Conservation (phyloP, 2,113 vertebrate genomes). For the Eulacestoma nigropectus region DNA sequence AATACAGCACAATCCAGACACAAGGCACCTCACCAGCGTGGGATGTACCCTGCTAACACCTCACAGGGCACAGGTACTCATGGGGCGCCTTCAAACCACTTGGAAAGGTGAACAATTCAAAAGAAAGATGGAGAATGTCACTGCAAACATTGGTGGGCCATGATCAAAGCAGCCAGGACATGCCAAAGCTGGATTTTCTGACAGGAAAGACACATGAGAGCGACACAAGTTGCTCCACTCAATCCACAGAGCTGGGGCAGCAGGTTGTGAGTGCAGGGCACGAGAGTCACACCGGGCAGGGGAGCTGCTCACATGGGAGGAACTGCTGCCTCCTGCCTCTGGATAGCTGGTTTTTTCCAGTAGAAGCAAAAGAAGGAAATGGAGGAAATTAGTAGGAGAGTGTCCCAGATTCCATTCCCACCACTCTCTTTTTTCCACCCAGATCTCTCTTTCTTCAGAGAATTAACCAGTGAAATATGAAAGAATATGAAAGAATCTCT, state of each 20-base stretch:
- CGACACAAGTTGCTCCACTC: background rate
- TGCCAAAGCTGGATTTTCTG: background rate
- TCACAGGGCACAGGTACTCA: background rate
- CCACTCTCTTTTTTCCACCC: background rate
- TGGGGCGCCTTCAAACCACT: background rate
- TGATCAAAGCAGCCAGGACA: background rate
- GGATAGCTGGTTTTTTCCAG: background rate
- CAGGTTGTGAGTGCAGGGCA: fast-evolving
- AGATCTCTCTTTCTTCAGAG: background rate
- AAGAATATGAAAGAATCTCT: background rate
- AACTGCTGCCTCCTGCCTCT: background rate
- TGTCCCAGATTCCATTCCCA: background rate
- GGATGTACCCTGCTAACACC: background rate
- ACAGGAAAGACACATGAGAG: background rate
- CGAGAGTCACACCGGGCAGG: fast-evolving
- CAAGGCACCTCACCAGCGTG: background rate
- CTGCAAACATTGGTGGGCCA: background rate
- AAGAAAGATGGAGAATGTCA: background rate
- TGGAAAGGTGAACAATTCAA: background rate
- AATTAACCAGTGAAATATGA: background rate
- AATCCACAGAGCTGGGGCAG: background rate
- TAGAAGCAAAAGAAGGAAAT: background rate
- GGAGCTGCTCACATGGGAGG: background rate
- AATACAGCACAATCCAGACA: background rate
- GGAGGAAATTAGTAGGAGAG: background rate